Evolutionary conservation across 1,140 invertebrate genomes (phyloP).

Genomic region (Pseudobourletiella spinata): DNA sequence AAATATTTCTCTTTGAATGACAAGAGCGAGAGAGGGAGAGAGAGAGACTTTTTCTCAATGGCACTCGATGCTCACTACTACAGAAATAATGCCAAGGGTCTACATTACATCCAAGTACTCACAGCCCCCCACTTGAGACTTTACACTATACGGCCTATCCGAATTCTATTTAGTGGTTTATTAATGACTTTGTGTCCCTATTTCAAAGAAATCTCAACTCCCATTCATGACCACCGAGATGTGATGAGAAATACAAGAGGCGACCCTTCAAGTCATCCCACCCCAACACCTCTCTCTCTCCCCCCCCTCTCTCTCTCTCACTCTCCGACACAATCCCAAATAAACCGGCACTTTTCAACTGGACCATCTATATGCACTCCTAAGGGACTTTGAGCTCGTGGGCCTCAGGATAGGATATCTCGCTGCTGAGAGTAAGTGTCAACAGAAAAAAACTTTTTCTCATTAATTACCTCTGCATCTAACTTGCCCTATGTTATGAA

Average conservation of each 20-base stretch:
- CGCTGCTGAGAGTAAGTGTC: no score
- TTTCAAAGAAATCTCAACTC: background rate
- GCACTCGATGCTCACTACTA: background rate
- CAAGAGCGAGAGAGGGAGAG: background rate
- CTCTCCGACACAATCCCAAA: background rate
- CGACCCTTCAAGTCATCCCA: no score
- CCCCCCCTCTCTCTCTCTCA: background rate
- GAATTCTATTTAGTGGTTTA: constrained; percentile 35
- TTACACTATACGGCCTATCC: constrained; percentile 21
- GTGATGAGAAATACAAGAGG: no score
- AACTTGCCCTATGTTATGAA: no score
- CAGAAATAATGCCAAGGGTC: no score
- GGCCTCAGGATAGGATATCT: no score
- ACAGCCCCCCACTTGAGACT: constrained; percentile 12
- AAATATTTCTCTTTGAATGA: background rate
- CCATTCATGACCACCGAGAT: no score
- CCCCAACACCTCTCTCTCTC: background rate
- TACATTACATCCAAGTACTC: background rate
- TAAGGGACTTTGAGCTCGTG: no score
- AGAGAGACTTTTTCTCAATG: background rate
- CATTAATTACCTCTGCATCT: no score
- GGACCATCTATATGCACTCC: no score
- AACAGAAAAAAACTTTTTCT: no score
- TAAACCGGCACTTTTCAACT: no score
- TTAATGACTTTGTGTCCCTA: constrained; percentile 25